Evolutionary conservation across 2,888 invertebrate genomes (phyloP).

Genomic region (Chirona hameri): DNA sequence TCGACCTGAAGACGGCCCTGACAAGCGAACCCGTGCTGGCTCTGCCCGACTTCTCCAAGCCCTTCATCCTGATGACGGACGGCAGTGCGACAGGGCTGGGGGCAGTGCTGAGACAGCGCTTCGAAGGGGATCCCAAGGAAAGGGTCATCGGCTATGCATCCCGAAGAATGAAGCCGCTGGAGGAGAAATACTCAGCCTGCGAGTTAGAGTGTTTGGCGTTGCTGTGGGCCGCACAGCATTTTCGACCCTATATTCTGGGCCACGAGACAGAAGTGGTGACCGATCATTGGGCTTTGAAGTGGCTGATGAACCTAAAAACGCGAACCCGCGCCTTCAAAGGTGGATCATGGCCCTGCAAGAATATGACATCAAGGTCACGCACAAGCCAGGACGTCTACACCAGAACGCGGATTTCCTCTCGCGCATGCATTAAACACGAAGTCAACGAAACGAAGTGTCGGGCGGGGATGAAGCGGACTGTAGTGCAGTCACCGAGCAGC

Average conservation of each 20-base stretch:
- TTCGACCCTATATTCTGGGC: background rate
- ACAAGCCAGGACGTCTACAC: background rate
- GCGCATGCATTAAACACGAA: background rate
- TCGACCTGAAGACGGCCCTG: background rate
- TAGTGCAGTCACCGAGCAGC: too few relatives aligned
- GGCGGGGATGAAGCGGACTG: too few relatives aligned
- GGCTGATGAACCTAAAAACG: background rate
- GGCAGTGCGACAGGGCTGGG: background rate
- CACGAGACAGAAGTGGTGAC: background rate
- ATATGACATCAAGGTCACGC: background rate
- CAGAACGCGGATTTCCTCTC: background rate
- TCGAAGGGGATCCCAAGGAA: background rate
- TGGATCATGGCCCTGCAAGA: background rate
- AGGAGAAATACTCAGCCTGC: background rate
- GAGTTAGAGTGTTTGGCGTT: background rate
- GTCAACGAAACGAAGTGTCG: too few relatives aligned
- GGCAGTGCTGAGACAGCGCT: background rate
- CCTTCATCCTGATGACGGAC: background rate
- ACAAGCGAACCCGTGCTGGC: background rate
- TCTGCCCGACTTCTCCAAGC: background rate
- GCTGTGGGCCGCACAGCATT: too few relatives aligned
- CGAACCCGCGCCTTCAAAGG: background rate
- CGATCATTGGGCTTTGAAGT: background rate
- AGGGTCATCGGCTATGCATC: background rate
- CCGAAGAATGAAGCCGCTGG: background rate